phyloP scores from a whole-genome alignment of 2,113 vertebrate genomes.

The Tenrec ecaudatus region DNA sequence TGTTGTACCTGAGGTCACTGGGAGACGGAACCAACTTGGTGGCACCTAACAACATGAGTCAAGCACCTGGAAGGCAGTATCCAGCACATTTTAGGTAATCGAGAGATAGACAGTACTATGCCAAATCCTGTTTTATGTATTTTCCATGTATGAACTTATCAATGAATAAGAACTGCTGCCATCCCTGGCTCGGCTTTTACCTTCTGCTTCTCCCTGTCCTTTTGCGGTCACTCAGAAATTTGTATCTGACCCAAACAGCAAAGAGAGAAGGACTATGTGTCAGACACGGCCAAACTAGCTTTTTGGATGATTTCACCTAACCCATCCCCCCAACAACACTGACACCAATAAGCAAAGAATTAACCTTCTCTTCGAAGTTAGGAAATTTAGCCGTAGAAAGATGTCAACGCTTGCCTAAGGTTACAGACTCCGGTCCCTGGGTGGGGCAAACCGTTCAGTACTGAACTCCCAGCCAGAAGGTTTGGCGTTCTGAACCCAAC shows the following conservation, averaged over 20 bases:
- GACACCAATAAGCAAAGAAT: not conserved
- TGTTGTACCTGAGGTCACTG: not conserved
- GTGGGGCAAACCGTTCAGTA: not conserved
- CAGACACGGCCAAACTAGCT: not conserved
- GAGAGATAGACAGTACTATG: not conserved
- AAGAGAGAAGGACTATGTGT: not conserved
- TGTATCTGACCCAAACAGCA: not conserved
- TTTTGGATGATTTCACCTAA: constrained; percentile 30
- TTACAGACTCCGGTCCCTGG: not conserved
- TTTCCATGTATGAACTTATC: not conserved
- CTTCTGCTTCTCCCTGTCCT: not conserved
- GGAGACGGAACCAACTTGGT: not conserved
- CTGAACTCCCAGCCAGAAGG: not conserved
- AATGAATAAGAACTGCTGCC: not conserved
- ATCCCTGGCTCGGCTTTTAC: not conserved
- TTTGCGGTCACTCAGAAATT: not conserved
- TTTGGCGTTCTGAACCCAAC: not conserved
- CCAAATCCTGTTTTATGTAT: not conserved
- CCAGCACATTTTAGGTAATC: not conserved
- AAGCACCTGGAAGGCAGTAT: not conserved
- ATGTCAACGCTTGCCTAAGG: constrained; percentile 39
- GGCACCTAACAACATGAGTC: not conserved
- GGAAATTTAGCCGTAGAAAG: constrained; percentile 7
- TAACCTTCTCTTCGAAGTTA: not conserved
- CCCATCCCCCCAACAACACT: not conserved